Base-by-base conservation (phyloP, 2,797 vertebrate genomes). In the Falco columbarius region DNA sequence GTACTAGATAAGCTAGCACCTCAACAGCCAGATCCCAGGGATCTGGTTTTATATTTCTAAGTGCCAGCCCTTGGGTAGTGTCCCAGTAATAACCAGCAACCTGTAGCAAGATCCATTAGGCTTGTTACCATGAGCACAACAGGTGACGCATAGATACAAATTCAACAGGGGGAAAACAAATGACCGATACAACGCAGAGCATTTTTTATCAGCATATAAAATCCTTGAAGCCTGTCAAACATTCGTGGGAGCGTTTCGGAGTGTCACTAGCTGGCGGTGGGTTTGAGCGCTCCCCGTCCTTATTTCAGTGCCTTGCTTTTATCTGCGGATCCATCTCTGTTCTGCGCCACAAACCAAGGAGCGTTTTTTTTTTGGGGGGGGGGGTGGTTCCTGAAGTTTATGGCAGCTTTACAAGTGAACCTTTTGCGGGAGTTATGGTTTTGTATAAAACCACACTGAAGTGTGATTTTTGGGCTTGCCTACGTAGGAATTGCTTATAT, bases 21-120 rank as follows among this genome's bases (percentile, higher is more conserved):
- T 8, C 17, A 29, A 23, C 51, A 70, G 44, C 18, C 38, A 38
- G 24, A 4, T 54, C 63, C 77, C 55, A 32, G 47, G 46, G 67
- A 55, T 58, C 21, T 7, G 4, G 42, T 84, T 46, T 56, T 59
- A 5, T 29, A 3, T 51, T 47, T 66, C 72, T 32, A 66, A 26
- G 49, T 47, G 61, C 47, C 59, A 56, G 32, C 8, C 4, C 49
- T 80, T 21, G 3, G 46, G 38, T 14, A 66, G 46, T 47, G 8
- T 26, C 52, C 42, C 63, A 23, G 42, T 66, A 38, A 15, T 29
- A 29, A n/a, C 49, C 38, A 5, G 59, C 30, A 40, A 20, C 7
- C 7, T 0, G 13, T 0, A 32, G 54, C n/a, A 42, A 38, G n/a
- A 18, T 8, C 56, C 27, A 0, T 21, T 32, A 59, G 32, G 63